Percentiles rank a stretch among this genome's conserved stretches.
Evolutionary conservation across 2,888 invertebrate genomes (phyloP).

Genomic region (Nephrotoma appendiculata): DNA sequence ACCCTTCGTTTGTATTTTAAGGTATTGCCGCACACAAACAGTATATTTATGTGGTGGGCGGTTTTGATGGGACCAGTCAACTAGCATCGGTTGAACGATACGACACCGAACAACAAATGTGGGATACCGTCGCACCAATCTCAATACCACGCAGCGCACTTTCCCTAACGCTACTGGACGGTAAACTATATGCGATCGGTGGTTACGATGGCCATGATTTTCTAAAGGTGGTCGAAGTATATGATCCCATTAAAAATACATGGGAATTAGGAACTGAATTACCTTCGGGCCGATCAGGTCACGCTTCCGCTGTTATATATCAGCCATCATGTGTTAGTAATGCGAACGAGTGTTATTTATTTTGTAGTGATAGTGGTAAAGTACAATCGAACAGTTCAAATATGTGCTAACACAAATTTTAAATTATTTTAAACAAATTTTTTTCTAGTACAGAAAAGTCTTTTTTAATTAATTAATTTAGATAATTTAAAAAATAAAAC

Average conservation of each 20-base stretch:
- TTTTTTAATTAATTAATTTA: background rate
- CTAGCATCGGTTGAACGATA: conserved; percentile 73
- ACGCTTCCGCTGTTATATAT: conserved; percentile 81
- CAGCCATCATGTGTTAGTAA: conserved; percentile 38
- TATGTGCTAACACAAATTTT: background rate
- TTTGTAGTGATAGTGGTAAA: background rate
- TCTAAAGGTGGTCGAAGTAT: conserved; percentile 75
- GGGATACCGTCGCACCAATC: conserved; percentile 66
- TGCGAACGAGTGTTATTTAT: background rate
- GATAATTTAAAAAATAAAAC: background rate
- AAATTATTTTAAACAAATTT: background rate
- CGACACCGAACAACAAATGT: conserved; percentile 66
- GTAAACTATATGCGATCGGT: conserved; percentile 80
- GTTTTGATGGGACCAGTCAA: conserved; percentile 78
- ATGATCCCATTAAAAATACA: conserved; percentile 57
- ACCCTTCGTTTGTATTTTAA: conserved; percentile 20
- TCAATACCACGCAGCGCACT: conserved; percentile 73
- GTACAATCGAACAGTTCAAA: background rate
- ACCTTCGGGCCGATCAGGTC: conserved; percentile 77
- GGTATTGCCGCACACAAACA: conserved; percentile 75
- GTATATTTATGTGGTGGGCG: conserved; percentile 84
- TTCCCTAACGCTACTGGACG: conserved; percentile 72
- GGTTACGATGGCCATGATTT: conserved; percentile 83
- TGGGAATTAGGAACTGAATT: conserved; percentile 69
- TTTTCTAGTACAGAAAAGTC: background rate